Conservation (phyloP, 2,113 vertebrate genomes). For the Mirounga angustirostris region DNA sequence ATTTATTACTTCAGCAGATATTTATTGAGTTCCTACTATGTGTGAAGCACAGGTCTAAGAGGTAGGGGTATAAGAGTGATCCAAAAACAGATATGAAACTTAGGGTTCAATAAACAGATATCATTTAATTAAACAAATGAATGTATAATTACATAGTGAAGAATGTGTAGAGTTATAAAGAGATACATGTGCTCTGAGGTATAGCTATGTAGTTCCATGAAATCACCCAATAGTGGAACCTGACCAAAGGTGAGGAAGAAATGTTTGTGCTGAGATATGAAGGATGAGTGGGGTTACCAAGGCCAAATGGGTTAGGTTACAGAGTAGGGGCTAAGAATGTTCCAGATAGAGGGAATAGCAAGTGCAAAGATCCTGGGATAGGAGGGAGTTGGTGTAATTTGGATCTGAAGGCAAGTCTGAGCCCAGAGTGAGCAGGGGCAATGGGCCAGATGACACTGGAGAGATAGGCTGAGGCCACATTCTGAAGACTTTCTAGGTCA, state of each 20-base stretch:
- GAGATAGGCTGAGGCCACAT: not conserved
- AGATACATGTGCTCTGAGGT: not conserved
- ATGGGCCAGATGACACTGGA: not conserved
- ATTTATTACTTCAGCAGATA: not conserved
- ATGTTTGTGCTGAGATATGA: not conserved
- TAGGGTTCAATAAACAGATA: not conserved
- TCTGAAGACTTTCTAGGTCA: not conserved
- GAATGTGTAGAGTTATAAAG: not conserved
- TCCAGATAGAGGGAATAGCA: not conserved
- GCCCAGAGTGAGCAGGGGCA: not conserved
- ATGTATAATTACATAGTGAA: not conserved
- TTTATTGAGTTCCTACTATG: not conserved
- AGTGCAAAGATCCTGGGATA: not conserved
- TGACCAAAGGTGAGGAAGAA: not conserved
- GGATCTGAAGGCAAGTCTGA: not conserved
- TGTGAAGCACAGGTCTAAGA: not conserved
- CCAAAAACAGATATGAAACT: not conserved
- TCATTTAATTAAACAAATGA: not conserved
- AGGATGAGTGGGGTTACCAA: not conserved
- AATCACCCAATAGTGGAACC: not conserved
- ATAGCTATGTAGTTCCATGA: not conserved
- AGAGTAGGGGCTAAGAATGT: not conserved
- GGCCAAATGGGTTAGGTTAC: not conserved
- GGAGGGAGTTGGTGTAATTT: not conserved
- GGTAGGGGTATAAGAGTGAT: not conserved